phyloP scores from a whole-genome alignment of 2,888 invertebrate genomes.

The Nezara viridula region DNA sequence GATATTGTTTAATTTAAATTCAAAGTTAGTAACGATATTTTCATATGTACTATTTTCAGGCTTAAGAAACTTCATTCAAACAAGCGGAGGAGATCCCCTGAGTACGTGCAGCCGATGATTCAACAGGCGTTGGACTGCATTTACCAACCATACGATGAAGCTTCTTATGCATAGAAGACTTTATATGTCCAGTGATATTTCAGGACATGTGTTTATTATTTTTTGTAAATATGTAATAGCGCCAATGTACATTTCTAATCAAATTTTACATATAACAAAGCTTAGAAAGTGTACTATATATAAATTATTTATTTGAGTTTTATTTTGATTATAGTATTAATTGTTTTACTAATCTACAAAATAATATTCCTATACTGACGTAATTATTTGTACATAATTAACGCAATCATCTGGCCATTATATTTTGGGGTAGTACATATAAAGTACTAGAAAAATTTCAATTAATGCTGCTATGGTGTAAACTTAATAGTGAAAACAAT shows the following conservation, averaged over 20 bases:
- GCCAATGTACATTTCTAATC: slow-evolving; percentile 63
- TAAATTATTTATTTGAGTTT: slow-evolving; percentile 59
- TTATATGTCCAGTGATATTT: slow-evolving; percentile 30
- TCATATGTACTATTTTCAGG: too few relatives aligned
- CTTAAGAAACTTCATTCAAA: slow-evolving; percentile 63
- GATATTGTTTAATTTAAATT: too few relatives aligned
- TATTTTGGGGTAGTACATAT: not conserved
- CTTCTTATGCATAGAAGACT: slow-evolving; percentile 52
- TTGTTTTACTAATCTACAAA: slow-evolving; percentile 49
- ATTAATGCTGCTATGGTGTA: not conserved
- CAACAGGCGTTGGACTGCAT: slow-evolving; percentile 65
- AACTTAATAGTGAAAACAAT: not conserved
- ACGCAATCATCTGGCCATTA: not conserved
- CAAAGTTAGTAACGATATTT: too few relatives aligned
- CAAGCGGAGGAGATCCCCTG: slow-evolving; percentile 56
- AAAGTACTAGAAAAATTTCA: not conserved
- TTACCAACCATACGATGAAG: slow-evolving; percentile 64
- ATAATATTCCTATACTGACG: slow-evolving; percentile 54
- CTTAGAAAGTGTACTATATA: slow-evolving; percentile 55
- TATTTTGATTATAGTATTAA: slow-evolving; percentile 52
- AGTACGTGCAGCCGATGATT: slow-evolving; percentile 62
- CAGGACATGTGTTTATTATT: slow-evolving; percentile 54
- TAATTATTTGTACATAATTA: slow-evolving; percentile 17
- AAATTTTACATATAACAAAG: slow-evolving; percentile 55
- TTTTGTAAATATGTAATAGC: slow-evolving; percentile 63